phyloP scores from a whole-genome alignment of 2,113 vertebrate species.

The Tretioscincus oriximinensis region DNA sequence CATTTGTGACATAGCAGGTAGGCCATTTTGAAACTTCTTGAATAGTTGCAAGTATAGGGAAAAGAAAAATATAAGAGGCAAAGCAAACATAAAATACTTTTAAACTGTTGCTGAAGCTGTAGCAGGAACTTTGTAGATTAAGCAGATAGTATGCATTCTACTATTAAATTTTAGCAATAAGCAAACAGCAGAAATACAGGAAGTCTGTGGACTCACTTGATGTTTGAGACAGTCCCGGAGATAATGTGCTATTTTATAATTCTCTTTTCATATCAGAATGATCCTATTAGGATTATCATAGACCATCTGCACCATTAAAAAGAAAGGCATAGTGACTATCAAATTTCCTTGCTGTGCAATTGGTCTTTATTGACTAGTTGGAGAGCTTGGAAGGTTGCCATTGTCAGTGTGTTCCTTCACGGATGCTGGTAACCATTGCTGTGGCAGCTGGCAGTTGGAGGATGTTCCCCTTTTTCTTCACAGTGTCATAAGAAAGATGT shows the following conservation, averaged over 20 bases:
- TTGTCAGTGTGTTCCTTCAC: too few species aligned
- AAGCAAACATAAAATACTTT: background rate
- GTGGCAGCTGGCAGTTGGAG: too few species aligned
- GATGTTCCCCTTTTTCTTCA: too few species aligned
- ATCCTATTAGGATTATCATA: too few species aligned
- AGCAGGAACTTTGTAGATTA: slow-evolving; percentile 32
- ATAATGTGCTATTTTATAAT: background rate
- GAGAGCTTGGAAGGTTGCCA: background rate
- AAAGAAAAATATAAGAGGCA: background rate
- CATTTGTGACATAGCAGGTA: background rate
- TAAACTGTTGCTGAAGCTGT: slow-evolving; percentile 8
- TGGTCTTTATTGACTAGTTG: background rate
- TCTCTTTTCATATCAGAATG: too few species aligned
- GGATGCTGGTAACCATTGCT: too few species aligned
- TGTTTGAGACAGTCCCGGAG: background rate
- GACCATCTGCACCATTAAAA: too few species aligned
- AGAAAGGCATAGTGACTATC: too few species aligned
- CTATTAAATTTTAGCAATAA: background rate
- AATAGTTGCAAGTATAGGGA: slow-evolving; percentile 22
- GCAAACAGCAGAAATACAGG: background rate
- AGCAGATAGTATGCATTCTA: slow-evolving; percentile 1
- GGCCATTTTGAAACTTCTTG: slow-evolving; percentile 35
- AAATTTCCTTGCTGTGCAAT: too few species aligned
- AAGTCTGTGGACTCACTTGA: background rate
- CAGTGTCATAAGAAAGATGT: too few species aligned